Conservation (phyloP, 1,140 invertebrate genomes). For the Bombus confusus region DNA sequence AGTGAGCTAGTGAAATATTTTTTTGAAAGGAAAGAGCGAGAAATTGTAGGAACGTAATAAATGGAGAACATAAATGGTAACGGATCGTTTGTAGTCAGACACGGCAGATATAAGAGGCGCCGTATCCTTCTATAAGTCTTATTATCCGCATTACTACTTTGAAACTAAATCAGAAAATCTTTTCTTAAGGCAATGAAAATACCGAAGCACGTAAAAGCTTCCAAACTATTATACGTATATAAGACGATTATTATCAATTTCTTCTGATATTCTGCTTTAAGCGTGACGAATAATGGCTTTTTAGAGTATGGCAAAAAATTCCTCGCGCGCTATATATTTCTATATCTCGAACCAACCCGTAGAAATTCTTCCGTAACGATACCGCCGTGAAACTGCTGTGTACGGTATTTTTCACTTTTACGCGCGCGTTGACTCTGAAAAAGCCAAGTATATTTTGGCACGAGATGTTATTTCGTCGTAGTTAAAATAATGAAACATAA, state of each 20-base stretch:
- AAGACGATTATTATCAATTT: neutral
- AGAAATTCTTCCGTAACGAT: neutral
- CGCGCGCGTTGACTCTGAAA: too few species aligned
- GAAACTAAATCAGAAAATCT: neutral
- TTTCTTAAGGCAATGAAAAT: neutral
- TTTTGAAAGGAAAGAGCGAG: neutral
- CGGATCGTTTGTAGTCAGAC: conserved; percentile 4
- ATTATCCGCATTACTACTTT: neutral
- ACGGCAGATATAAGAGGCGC: too few species aligned
- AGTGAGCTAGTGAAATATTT: neutral
- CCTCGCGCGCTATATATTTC: too few species aligned
- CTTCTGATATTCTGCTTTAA: neutral
- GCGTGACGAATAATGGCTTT: neutral
- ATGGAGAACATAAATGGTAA: neutral
- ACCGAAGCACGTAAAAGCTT: neutral
- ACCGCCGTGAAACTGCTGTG: neutral
- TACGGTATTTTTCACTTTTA: neutral
- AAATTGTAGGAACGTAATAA: neutral
- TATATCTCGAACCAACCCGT: neutral
- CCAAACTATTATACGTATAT: neutral
- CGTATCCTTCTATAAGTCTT: neutral
- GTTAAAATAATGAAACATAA: too few species aligned
- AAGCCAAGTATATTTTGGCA: too few species aligned
- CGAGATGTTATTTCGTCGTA: too few species aligned
- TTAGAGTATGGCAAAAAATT: neutral